A percentile compares a stretch with the other conserved stretches of the same genome.
phyloP scores from a whole-genome alignment of 2,797 vertebrate species.

The Lacerta bilineata region DNA sequence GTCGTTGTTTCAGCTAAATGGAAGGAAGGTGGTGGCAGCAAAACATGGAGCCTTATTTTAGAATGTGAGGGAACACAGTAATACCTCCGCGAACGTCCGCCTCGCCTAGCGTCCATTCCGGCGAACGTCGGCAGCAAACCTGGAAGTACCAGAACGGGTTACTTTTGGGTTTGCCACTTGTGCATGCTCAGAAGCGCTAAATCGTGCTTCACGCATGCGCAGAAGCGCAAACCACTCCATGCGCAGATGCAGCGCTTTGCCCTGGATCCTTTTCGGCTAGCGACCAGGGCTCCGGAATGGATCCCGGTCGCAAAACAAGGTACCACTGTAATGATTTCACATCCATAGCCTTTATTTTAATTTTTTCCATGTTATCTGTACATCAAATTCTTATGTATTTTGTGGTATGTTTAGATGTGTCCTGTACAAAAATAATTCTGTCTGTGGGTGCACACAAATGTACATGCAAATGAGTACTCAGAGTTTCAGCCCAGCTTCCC shows the following conservation, averaged over 20 bases:
- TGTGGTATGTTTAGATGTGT: background rate
- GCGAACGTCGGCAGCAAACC: too few relatives aligned
- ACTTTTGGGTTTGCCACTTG: too few relatives aligned
- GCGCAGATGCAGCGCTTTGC: too few relatives aligned
- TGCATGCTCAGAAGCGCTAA: too few relatives aligned
- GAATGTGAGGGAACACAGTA: background rate
- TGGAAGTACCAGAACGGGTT: too few relatives aligned
- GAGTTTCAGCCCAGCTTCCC: background rate
- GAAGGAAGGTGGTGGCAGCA: background rate
- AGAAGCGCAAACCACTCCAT: too few relatives aligned
- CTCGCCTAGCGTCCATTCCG: too few relatives aligned
- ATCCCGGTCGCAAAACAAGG: too few relatives aligned
- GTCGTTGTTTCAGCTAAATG: background rate
- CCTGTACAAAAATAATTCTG: constrained; percentile 11
- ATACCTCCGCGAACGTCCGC: too few relatives aligned
- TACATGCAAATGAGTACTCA: background rate
- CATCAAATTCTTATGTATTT: constrained; percentile 5
- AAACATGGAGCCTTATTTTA: background rate
- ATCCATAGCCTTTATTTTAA: background rate
- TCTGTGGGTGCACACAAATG: background rate
- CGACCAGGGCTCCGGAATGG: too few relatives aligned
- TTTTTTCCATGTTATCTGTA: background rate
- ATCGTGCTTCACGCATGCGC: too few relatives aligned
- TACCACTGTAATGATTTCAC: background rate
- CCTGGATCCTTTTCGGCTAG: too few relatives aligned